Conservation (phyloP, 2,113 vertebrate genomes). For the Odobenus rosmarus region DNA sequence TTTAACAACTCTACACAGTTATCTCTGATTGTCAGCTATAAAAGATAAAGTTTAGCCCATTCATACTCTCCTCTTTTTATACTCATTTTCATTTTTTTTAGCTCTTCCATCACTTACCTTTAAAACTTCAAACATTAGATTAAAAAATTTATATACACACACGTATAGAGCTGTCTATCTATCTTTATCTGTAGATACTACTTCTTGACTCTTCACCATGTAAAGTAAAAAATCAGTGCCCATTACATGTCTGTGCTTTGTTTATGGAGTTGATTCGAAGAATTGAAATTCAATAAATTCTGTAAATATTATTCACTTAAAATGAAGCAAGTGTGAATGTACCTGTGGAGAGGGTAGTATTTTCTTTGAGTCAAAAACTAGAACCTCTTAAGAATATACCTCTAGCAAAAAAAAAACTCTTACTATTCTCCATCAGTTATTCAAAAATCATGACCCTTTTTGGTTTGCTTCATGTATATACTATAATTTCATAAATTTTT, state of each 20-base stretch:
- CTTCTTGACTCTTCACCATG: neutral
- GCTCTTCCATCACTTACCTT: neutral
- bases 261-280: neutral
- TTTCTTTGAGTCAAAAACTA: conserved; percentile 8
- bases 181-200: neutral
- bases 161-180: neutral
- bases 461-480: neutral
- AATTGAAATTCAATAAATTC: neutral
- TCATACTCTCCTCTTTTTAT: neutral
- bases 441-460: neutral
- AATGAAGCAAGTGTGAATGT: neutral
- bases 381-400: neutral
- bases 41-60: neutral
- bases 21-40: neutral
- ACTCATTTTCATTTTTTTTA: neutral
- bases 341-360: neutral
- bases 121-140: neutral
- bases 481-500: neutral
- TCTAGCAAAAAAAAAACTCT: neutral
- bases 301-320: neutral
- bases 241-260: neutral
- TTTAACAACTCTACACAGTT: neutral
- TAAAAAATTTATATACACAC: neutral
- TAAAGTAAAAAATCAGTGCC: neutral
- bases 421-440: neutral